Conservation (phyloP, 1,140 invertebrate species). For the Chironomus striatipennis region DNA sequence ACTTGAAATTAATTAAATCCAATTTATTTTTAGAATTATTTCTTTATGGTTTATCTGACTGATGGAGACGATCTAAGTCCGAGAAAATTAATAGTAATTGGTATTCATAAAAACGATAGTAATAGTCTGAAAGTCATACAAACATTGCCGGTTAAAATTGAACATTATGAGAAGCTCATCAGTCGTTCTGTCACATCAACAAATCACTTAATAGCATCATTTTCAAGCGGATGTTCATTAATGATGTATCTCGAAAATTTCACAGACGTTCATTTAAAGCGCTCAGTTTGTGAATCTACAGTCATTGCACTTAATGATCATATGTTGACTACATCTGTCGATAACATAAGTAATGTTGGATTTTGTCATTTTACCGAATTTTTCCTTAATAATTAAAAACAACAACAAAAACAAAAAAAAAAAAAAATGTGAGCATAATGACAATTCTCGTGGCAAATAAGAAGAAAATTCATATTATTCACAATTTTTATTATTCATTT, state of each 20-base stretch:
- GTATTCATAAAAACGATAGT: background rate
- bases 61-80: background rate
- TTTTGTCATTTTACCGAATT: background rate
- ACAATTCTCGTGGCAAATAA: background rate
- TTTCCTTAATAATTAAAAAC: background rate
- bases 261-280: background rate
- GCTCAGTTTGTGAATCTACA: background rate
- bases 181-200: slow-evolving; percentile 2
- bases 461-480: too few species aligned
- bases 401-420: too few species aligned
- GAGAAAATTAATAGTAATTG: background rate
- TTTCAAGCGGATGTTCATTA: background rate
- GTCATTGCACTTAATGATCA: background rate
- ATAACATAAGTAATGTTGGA: background rate
- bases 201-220: background rate
- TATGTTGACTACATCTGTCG: background rate
- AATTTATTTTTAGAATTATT: slow-evolving; percentile 1
- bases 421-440: background rate
- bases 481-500: background rate
- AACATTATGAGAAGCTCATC: background rate
- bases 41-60: background rate
- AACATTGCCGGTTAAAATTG: background rate
- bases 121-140: slow-evolving; percentile 5
- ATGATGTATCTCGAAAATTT: background rate
- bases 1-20: background rate